Base-by-base conservation (phyloP, 2,113 vertebrate species). In the Cebidichthys violaceus region DNA sequence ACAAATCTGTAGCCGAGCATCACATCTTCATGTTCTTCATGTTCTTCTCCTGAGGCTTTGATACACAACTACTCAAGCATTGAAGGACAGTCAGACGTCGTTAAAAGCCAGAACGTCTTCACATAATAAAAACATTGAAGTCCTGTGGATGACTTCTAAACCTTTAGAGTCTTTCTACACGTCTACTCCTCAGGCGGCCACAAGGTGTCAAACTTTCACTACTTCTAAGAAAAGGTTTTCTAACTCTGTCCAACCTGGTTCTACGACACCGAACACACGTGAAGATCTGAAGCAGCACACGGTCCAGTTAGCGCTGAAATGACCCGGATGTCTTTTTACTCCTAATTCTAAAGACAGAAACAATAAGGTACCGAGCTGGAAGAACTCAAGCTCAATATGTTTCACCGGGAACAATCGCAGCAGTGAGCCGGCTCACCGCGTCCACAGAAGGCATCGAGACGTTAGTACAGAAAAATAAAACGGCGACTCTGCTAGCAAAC, bases 391-490 rank as follows among this genome's bases (percentile, higher is more conserved):
- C 78, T 62, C 52, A 64, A 76, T 11, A 43, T 31, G 81, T 75
- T 82, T 66, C 55, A 82, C 27, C 3, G 75, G 54, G 66, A 78
- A 83, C 84, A 82, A 64, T 89, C 80, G 68, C 66, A 22, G 78
- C 54, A 81, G 90, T 89, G 91, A 92, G 90, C 89, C 93, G 86
- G 92, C 93, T 92, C 90, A 90, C 85, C 47, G 3, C 39, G 43
- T 78, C 74, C 72, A 65, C 75, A 52, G 62, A 55, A 93, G 91
- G 90, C 90, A 89, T 91, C 68, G 3, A 82, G 77, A 89, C 74
- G 11, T 65, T 18, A 3, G 68, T 92, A 90, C 85, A 79, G 87
- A 91, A 43, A 91, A 87, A 89, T 85, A 90, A 88, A 90, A 75
- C 31, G 39, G 75, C 62, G 31, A 77, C 76, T 89, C 77, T 85